These are phyloP conservation scores for Oopsacas minuta DNA, from an alignment of 37 sponge, comb jelly and placozoan genomes.

Conservation along the genomic window DNA sequence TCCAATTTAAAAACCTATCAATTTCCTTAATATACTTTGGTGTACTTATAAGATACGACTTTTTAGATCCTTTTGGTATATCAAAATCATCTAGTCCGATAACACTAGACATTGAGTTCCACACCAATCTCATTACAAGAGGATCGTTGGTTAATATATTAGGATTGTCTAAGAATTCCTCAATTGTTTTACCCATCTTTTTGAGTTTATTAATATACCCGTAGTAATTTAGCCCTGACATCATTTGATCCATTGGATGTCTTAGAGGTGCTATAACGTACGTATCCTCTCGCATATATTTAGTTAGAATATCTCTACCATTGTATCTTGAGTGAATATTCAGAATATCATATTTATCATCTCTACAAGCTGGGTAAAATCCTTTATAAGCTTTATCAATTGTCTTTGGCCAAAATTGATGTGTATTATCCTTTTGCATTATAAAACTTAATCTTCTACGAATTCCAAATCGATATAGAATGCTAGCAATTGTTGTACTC, in stretches of 20 bases:
- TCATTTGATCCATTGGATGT: background rate
- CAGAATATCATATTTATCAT: background rate
- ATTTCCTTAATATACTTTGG: background rate
- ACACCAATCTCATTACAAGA: background rate
- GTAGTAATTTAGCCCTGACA: background rate
- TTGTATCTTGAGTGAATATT: background rate
- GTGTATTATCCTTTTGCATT: background rate
- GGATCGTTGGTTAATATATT: background rate
- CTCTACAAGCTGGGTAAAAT: background rate
- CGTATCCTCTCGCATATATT: background rate
- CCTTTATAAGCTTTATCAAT: background rate
- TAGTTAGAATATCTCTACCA: background rate
- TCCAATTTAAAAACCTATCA: background rate
- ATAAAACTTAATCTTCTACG: background rate
- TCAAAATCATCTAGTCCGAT: too few relatives aligned
- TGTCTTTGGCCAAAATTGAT: background rate
- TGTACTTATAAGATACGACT: background rate
- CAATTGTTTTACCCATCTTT: background rate
- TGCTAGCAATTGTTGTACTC: too few relatives aligned
- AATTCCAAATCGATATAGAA: background rate
- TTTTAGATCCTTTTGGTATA: background rate
- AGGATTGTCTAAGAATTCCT: background rate
- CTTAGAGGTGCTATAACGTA: background rate
- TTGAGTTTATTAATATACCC: background rate
- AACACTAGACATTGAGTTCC: background rate